Conservation (phyloP, 2,113 vertebrate species). For the Mola mola region DNA sequence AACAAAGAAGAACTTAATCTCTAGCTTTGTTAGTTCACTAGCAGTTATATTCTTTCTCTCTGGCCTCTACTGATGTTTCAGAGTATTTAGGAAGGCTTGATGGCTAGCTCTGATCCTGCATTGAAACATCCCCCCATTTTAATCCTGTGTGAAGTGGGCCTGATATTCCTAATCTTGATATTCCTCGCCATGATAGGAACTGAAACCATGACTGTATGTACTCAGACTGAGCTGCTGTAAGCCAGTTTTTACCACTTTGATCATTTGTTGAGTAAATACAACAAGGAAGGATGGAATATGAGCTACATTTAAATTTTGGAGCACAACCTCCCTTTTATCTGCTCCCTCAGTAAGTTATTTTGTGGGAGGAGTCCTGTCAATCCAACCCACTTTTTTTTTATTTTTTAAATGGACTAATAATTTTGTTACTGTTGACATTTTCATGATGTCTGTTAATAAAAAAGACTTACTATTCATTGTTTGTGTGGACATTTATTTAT, state of each 20-base stretch:
- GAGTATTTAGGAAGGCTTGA: conserved; percentile 34
- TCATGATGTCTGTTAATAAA: conserved; percentile 84
- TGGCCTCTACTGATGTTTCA: conserved; percentile 24
- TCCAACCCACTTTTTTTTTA: conserved; percentile 72
- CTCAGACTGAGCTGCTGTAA: conserved; percentile 12
- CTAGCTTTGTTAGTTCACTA: conserved; percentile 61
- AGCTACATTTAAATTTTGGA: conserved; percentile 38
- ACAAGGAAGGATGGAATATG: conserved; percentile 29
- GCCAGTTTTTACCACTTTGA: conserved; percentile 22
- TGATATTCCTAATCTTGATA: conserved; percentile 8
- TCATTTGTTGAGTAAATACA: background rate
- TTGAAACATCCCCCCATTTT: conserved; percentile 41
- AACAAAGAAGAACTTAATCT: conserved; percentile 55
- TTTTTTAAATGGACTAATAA: conserved; percentile 77
- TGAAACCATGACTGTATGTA: background rate
- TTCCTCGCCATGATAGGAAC: background rate
- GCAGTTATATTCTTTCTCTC: conserved; percentile 50
- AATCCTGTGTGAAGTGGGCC: conserved; percentile 25
- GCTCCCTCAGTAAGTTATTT: conserved; percentile 90
- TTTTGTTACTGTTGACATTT: conserved; percentile 83
- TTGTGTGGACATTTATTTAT: conserved; percentile 1
- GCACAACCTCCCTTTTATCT: conserved; percentile 57
- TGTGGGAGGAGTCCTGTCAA: conserved; percentile 84
- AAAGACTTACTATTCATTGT: conserved; percentile 72
- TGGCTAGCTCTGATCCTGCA: conserved; percentile 56